Evolutionary conservation across 1,140 invertebrate species (phyloP), one percentile per base, ranked within the genome.

Genomic region (Drosophila oshimai): DNA sequence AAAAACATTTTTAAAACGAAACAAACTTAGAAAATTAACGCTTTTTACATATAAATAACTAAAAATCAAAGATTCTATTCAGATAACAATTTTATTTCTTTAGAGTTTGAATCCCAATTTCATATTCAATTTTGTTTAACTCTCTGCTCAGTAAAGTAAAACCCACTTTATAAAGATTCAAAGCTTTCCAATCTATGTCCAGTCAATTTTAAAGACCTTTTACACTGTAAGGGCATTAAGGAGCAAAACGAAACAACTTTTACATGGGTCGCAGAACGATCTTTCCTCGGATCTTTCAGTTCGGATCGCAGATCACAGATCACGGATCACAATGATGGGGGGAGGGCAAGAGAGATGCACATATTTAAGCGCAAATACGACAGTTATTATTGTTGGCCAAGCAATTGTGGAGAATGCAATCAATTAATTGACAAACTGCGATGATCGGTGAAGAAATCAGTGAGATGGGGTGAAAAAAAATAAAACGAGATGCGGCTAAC

Each of bases 281-380:
- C 24, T 65, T 42, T 17, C 36, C 10, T 24, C 28, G 12, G 41
- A 15, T 26, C 31, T 34, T 44, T 36, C 42, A 46, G 24, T 42
- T 54, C 22, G 22, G 5, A 26, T 42, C 9, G 7, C 31, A 28
- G 28, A 42, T 22, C 36, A 12, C 33, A 29, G 6, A 37, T 20
- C 36, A 12, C 33, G 24, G 6, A 37, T 20, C 46, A n/a, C 4
- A 9, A 6, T 28, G 44, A 26, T 20, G 44, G 67, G 15, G 37
- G 26, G 22, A 37, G 39, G 26, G 42, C 6, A 31, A 34, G 53
- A 53, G 57, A 84, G 73, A 54, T 73, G 78, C 74, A 77, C 78
- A 83, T 83, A 83, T 83, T 83, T 83, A 83, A 83, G 80, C 75
- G 67, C 75, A 79, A 84, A 86, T 86, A 84, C 80, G 79, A 84